Evolutionary conservation across 2,888 invertebrate genomes (phyloP), one percentile per base, ranked within the genome.

Genomic region (Oligia strigilis): DNA sequence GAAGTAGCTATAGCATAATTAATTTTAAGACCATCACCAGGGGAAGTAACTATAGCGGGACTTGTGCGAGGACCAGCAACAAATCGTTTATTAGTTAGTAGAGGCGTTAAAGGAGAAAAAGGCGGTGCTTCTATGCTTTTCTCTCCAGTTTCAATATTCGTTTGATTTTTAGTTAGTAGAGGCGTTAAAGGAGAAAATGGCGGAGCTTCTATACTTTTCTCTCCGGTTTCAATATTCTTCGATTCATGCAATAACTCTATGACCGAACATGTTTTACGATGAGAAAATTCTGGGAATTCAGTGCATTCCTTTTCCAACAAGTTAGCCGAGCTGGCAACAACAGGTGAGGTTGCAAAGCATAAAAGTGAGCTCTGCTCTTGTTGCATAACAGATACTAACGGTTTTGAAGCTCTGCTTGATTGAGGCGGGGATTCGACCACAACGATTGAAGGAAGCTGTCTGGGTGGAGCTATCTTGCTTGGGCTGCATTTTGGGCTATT

Each of bases 241-340:
- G 65, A 66, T 66, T 66, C 65, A 66, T 66, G 65, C 65, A 65
- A 6, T 60, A 60, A 64, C 64, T 64, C 23, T 40, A 66, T 40
- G 40, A 2, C 40, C 65, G 13, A 65, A 11, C 65, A 65, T 2
- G 65, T 40, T 65, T 65, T 65, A 40, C 19, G 65, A 40, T 65
- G 1, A 66, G 65, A 66, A 40, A 40, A 66, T 66, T 40, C 65
- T 66, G 3, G 40, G 40, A 66, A 2, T 66, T 66, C 65, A 66
- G 23, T 43, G 65, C 40, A 43, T 1, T 66, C 65, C 11, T 66
- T 64, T 64, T 55, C 40, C 65, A 66, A 66, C 23, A 43, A 66
- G 65, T 66, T 66, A 66, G 29, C 65, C 2, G 65, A 66, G 65
- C 65, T 66, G 40, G 65, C 40, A 43, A 66, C 23, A 66, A 43